These are phyloP conservation scores for Drosophila grimshawi DNA, from an alignment of 1,140 invertebrate genomes.

Conservation along the genomic window DNA sequence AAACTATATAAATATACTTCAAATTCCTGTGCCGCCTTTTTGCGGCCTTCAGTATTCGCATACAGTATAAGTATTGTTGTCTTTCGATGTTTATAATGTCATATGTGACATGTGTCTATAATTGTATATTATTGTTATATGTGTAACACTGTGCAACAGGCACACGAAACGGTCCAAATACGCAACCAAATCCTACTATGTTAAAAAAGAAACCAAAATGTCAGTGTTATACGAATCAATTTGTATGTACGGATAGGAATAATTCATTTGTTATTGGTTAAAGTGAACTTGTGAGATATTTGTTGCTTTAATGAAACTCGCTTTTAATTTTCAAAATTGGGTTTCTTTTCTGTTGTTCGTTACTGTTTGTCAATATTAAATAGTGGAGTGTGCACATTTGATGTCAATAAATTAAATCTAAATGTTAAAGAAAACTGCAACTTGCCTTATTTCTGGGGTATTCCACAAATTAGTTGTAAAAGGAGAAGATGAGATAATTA, in stretches of 20 bases:
- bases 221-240: slow-evolving; percentile 23
- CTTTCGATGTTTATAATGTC: slow-evolving; percentile 40
- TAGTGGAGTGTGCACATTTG: slow-evolving; percentile 68
- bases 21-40: slow-evolving; percentile 43
- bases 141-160: slow-evolving; percentile 62
- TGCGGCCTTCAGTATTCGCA: slow-evolving; percentile 50
- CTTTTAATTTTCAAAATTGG: slow-evolving; percentile 36
- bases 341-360: slow-evolving; percentile 35
- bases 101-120: slow-evolving; percentile 31
- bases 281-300: background rate
- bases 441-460: slow-evolving; percentile 3
- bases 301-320: background rate
- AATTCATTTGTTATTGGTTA: slow-evolving; percentile 17
- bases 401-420: slow-evolving; percentile 76
- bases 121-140: slow-evolving; percentile 62
- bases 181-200: slow-evolving; percentile 59
- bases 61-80: slow-evolving; percentile 20
- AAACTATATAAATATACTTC: slow-evolving; percentile 19
- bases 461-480: background rate
- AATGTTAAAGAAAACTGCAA: slow-evolving; percentile 52
- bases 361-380: slow-evolving; percentile 42
- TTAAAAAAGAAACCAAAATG: slow-evolving; percentile 18
- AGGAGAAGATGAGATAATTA: too few species aligned
- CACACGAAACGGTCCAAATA: slow-evolving; percentile 75
- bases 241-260: slow-evolving; percentile 16